A percentile compares a stretch with the other conserved stretches of the same genome.
These are phyloP conservation scores for Drosophila sulfurigaster DNA, from an alignment of 1,140 invertebrate genomes.

Conservation along the genomic window DNA sequence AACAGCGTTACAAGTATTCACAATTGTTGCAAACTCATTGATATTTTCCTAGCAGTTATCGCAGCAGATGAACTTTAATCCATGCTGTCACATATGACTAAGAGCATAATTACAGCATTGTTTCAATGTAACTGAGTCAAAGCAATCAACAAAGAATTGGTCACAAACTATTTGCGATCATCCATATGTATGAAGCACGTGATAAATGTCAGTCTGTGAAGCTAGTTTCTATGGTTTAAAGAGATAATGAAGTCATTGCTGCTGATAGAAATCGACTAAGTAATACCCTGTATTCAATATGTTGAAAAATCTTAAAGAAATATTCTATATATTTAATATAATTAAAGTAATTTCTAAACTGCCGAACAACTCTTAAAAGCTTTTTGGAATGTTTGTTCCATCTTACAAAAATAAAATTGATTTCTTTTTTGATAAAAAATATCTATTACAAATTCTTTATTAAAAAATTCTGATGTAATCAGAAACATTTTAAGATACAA, in stretches of 20 bases:
- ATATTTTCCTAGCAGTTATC: conserved; percentile 11
- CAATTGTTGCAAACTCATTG: conserved; percentile 2
- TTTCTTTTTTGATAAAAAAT: no score
- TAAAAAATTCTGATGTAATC: no score
- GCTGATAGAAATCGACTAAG: no score
- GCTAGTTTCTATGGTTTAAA: background rate
- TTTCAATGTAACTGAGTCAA: background rate
- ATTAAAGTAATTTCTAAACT: no score
- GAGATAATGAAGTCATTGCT: background rate
- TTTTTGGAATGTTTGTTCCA: no score
- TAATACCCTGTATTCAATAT: no score
- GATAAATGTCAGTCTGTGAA: background rate
- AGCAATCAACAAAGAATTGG: background rate
- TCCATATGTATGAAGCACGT: background rate
- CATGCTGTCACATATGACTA: conserved; percentile 24
- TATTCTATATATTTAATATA: no score
- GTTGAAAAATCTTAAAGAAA: no score
- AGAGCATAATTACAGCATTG: background rate
- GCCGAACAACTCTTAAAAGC: no score
- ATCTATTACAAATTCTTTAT: no score
- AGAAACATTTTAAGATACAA: no score
- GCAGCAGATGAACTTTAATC: background rate
- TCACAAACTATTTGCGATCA: background rate
- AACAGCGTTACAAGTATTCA: background rate
- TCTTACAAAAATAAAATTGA: no score